Percentiles rank a stretch among this genome's conserved stretches.
Conservation (phyloP, 1,140 invertebrate genomes). For the Helicorthomorpha holstii region DNA sequence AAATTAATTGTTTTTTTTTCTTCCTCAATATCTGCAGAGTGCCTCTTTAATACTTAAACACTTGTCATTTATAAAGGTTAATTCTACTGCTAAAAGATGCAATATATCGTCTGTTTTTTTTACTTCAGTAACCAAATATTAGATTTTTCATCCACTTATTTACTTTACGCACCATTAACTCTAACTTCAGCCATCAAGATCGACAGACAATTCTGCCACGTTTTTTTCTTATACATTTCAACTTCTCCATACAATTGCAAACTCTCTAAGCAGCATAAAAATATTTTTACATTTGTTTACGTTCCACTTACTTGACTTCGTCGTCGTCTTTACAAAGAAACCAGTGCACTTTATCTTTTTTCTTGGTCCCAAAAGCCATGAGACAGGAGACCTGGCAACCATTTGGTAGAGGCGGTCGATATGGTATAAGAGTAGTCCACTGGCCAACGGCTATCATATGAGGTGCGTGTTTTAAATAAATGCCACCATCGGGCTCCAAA, state of each 20-base stretch:
- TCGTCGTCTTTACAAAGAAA: slow-evolving; percentile 42
- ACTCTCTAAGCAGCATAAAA: not conserved
- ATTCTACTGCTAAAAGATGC: no score
- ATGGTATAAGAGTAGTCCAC: slow-evolving; percentile 50
- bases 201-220: no score
- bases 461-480: slow-evolving; percentile 50
- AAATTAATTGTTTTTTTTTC: no score
- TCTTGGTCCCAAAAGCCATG: slow-evolving; percentile 47
- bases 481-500: slow-evolving; percentile 27
- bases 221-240: no score
- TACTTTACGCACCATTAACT: no score
- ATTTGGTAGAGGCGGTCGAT: slow-evolving; percentile 43
- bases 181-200: no score
- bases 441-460: slow-evolving; percentile 58
- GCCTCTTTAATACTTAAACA: no score
- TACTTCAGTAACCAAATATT: no score
- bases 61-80: no score
- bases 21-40: no score
- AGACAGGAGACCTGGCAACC: slow-evolving; percentile 44
- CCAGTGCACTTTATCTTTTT: slow-evolving; percentile 38
- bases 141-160: no score
- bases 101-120: no score
- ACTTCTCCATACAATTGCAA: not conserved
- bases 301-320: slow-evolving; percentile 42
- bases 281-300: not conserved